Percentiles rank a stretch among this genome's conserved stretches.
Conservation (phyloP, 2,113 vertebrate genomes). For the western clawed frog (Xenopus tropicalis) region DNA sequence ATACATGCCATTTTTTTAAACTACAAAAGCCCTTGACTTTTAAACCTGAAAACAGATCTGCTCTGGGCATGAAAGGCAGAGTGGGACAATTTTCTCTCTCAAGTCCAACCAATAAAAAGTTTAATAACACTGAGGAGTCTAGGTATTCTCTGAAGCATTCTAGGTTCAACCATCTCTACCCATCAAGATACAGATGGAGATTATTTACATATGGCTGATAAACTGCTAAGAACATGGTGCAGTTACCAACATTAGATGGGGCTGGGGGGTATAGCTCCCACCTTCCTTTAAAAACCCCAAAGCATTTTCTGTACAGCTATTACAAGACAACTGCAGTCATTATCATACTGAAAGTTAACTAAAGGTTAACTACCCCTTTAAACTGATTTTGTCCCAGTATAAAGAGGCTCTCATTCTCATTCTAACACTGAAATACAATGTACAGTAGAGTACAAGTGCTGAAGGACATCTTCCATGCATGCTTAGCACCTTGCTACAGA, state of each 20-base stretch:
- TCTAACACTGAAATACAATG: too few relatives aligned
- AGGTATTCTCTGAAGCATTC: not conserved
- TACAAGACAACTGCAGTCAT: too few relatives aligned
- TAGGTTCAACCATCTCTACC: not conserved
- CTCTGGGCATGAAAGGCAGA: not conserved
- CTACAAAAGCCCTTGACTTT: constrained; percentile 21
- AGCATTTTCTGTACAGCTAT: too few relatives aligned
- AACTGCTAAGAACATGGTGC: not conserved
- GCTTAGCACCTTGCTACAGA: too few relatives aligned
- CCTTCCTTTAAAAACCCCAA: too few relatives aligned
- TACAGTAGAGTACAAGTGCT: too few relatives aligned
- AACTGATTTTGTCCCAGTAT: too few relatives aligned
- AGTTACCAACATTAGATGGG: not conserved
- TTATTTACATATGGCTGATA: not conserved
- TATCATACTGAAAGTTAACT: too few relatives aligned
- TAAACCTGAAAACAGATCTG: not conserved
- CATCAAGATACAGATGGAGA: not conserved
- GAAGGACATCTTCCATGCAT: too few relatives aligned
- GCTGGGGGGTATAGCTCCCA: too few relatives aligned
- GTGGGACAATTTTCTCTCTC: not conserved
- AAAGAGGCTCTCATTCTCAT: too few relatives aligned
- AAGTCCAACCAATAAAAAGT: not conserved
- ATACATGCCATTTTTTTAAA: constrained; percentile 1
- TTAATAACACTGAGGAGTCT: not conserved
- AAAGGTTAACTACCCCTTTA: too few relatives aligned